Conservation (phyloP, 2,797 vertebrate genomes). For the Acrossocheilus wenchowensis region DNA sequence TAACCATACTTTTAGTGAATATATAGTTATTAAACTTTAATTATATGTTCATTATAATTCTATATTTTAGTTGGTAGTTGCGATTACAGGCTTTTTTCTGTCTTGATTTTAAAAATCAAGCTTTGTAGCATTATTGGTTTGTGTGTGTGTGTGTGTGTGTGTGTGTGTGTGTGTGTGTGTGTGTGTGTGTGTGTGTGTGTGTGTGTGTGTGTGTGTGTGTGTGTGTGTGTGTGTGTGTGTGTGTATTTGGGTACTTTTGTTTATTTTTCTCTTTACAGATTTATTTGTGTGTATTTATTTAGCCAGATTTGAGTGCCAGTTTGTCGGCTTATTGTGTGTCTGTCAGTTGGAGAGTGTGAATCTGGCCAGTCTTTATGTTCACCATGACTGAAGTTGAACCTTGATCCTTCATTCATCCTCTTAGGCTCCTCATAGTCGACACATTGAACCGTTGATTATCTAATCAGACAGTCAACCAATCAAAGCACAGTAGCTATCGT, state of each 20-base stretch:
- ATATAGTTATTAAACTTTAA: neutral
- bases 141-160: neutral
- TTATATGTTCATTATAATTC: neutral
- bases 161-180: neutral
- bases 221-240: neutral
- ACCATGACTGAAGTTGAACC: conserved; percentile 1
- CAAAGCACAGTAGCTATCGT: neutral
- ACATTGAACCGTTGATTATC: neutral
- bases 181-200: neutral
- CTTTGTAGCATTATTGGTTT: neutral
- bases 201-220: neutral
- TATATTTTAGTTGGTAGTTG: neutral
- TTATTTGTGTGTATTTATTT: neutral
- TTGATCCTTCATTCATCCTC: conserved; percentile 3
- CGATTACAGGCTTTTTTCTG: neutral
- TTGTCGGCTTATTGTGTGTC: neutral
- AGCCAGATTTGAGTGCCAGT: neutral
- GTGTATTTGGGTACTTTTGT: neutral
- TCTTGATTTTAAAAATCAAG: neutral
- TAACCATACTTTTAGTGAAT: neutral
- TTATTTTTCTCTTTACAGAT: neutral
- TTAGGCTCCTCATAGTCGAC: neutral
- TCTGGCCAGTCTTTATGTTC: neutral
- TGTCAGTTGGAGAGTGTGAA: neutral
- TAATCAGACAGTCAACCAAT: neutral